A percentile compares a stretch with the other conserved stretches of the same genome.
phyloP scores from a whole-genome alignment of 2,797 vertebrate genomes.

The Cyprinodon diabolis region DNA sequence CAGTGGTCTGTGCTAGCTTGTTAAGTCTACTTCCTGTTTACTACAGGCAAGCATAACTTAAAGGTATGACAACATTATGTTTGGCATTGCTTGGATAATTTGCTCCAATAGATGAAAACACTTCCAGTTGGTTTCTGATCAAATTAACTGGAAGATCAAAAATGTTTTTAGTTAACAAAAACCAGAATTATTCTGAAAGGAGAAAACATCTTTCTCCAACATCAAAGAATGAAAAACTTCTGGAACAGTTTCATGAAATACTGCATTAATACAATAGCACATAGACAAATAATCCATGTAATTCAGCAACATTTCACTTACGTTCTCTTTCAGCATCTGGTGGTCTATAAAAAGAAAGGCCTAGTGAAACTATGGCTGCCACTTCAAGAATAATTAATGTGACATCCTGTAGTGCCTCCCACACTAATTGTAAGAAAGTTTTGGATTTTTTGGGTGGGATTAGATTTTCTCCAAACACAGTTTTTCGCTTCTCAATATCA shows the following conservation, averaged over 20 bases:
- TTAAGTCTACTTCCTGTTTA: no score
- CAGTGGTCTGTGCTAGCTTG: no score
- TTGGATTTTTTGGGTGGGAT: conserved; percentile 99
- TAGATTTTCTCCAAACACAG: conserved; percentile 94
- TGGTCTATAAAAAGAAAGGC: conserved; percentile 99
- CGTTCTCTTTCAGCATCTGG: conserved; percentile 88
- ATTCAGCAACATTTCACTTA: conserved; percentile 76
- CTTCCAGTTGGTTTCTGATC: background rate
- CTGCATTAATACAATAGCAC: background rate
- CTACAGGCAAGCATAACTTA: no score
- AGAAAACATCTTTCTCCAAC: background rate
- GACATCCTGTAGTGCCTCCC: conserved; percentile 99
- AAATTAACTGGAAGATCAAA: background rate
- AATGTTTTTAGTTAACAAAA: background rate
- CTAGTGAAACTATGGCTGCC: conserved; percentile 98
- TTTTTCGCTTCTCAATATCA: conserved; percentile 97
- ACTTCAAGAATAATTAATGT: conserved; percentile 99
- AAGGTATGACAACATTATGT: no score
- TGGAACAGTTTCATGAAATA: no score
- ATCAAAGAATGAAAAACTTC: background rate
- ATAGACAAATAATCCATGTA: conserved; percentile 8
- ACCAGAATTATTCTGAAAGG: background rate
- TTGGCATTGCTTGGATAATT: no score
- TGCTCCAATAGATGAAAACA: no score
- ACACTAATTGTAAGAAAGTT: conserved; percentile 99